Base-by-base conservation (phyloP, 2,888 invertebrate genomes). In the Elgonia sp. region DNA sequence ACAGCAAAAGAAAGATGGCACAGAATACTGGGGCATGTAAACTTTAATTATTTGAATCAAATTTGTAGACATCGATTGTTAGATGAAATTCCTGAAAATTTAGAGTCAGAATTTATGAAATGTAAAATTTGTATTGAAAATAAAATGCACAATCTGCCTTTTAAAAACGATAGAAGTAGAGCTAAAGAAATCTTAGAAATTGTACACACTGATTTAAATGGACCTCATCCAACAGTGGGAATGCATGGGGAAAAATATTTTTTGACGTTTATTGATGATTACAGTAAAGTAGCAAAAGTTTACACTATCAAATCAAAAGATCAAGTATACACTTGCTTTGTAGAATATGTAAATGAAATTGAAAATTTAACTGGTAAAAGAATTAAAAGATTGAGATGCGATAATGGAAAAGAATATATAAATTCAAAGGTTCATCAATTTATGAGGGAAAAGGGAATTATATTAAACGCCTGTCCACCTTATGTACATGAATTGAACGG, bases 1-100 rank as follows among this genome's bases (percentile, higher is more conserved):
- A 75, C 57, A 29, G 9, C 14, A 42, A 91, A 91, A 83, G 91
- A 92, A 82, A 90, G 85, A 81, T 91, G 89, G 90, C 91, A 92
- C 85, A 69, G 89, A 14, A 75, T 80, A 7, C 65, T 91, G 29
- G 91, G 90, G 0, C 90, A 92, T 85, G 86, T 90, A 39, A 91
- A 91, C 87, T 92, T 92, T 84, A 76, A 77, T 18, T 88, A 89
- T 70, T 82, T 90, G 53, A 79, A 90, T 81, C 85, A 10, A 3
- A 63, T 90, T n/a, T 76, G 86, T 82, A 89, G 89, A 82, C 14
- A 90, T 42, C 70, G 90, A 39, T 77, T 91, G 29, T 4, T 91
- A 46, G 62, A 82, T n/a, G 87, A 89, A 12, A 63, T 90, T 8
- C 89, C 91, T n/a, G 77, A 83, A 14, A 60, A 89, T 67, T 0